Percentiles rank a stretch among this genome's conserved stretches.
Evolutionary conservation across 1,140 invertebrate genomes (phyloP).

Genomic region (Drosophila sp.): DNA sequence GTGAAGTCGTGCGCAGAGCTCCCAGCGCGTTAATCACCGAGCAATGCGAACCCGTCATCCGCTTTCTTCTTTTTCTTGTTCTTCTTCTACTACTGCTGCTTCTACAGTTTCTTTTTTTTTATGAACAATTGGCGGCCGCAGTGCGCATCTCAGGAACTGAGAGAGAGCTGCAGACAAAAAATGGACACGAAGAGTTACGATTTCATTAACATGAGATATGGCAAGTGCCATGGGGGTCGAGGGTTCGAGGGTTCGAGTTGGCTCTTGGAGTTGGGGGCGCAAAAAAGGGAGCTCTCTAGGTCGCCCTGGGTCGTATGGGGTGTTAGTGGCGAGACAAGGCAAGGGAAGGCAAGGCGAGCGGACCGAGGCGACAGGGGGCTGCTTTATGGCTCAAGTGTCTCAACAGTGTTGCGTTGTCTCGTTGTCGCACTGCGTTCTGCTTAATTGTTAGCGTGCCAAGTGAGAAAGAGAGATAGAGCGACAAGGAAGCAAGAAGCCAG

Average conservation of each 20-base stretch:
- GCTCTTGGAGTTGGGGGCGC: not conserved
- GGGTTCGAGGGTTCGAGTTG: not conserved
- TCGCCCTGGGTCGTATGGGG: slow-evolving; percentile 53
- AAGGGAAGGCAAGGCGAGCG: not conserved
- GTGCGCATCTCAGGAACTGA: slow-evolving; percentile 24
- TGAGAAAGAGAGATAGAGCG: slow-evolving; percentile 10
- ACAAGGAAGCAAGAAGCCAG: slow-evolving; percentile 4
- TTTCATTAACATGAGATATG: slow-evolving; percentile 82
- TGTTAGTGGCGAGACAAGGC: not conserved
- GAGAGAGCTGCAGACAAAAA: slow-evolving; percentile 49
- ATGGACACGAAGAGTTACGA: slow-evolving; percentile 81
- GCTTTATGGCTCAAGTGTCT: slow-evolving; percentile 75
- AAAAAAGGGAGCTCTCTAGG: slow-evolving; percentile 44
- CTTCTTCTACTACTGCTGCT: not conserved
- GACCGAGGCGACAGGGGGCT: slow-evolving; percentile 26
- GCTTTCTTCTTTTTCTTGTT: slow-evolving; percentile 22
- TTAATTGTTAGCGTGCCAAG: slow-evolving; percentile 63
- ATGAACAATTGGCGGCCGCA: slow-evolving; percentile 44
- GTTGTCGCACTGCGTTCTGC: slow-evolving; percentile 68
- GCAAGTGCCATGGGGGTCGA: slow-evolving; percentile 54
- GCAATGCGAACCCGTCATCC: slow-evolving; percentile 40
- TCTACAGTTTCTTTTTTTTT: slow-evolving; percentile 21
- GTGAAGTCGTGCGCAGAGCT: slow-evolving; percentile 48
- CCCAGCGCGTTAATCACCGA: slow-evolving; percentile 48
- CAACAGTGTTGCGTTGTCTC: slow-evolving; percentile 44